Evolutionary conservation across 1,140 invertebrate species (phyloP).

Genomic region (Agrypnia vestita): DNA sequence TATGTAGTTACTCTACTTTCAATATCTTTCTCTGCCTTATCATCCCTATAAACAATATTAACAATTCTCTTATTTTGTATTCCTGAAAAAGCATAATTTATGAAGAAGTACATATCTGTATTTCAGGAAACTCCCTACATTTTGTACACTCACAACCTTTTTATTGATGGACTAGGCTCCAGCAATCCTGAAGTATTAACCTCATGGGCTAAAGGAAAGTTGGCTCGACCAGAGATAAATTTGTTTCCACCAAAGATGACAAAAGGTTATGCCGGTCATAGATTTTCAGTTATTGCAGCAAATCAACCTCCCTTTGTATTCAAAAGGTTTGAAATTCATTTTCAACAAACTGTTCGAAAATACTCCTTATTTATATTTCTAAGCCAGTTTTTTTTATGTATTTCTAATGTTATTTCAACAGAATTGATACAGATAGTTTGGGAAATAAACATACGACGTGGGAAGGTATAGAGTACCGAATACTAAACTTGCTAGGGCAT

Average conservation of each 20-base stretch:
- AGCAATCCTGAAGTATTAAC: constrained; percentile 77
- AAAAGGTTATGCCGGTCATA: constrained; percentile 80
- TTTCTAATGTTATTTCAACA: constrained; percentile 49
- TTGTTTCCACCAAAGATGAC: constrained; percentile 80
- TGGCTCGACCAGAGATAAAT: constrained; percentile 75
- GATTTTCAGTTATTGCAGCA: constrained; percentile 77
- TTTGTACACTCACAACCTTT: constrained; percentile 81
- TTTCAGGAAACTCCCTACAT: constrained; percentile 78
- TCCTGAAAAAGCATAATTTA: too few relatives aligned
- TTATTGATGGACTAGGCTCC: constrained; percentile 78
- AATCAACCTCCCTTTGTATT: constrained; percentile 82
- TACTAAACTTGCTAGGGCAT: constrained; percentile 75
- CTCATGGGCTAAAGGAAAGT: constrained; percentile 77
- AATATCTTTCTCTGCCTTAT: too few relatives aligned
- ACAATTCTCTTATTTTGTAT: too few relatives aligned
- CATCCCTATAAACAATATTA: too few relatives aligned
- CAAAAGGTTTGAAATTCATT: constrained; percentile 75
- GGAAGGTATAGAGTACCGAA: constrained; percentile 81
- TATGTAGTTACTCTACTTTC: too few relatives aligned
- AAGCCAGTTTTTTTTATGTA: background rate
- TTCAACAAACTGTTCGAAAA: background rate
- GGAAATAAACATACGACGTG: constrained; percentile 72
- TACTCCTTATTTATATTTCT: background rate
- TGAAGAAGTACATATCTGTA: too few relatives aligned
- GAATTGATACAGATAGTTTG: constrained; percentile 63